Conservation (phyloP, 2,113 vertebrate genomes). For the Acanthochromis polyacanthus region DNA sequence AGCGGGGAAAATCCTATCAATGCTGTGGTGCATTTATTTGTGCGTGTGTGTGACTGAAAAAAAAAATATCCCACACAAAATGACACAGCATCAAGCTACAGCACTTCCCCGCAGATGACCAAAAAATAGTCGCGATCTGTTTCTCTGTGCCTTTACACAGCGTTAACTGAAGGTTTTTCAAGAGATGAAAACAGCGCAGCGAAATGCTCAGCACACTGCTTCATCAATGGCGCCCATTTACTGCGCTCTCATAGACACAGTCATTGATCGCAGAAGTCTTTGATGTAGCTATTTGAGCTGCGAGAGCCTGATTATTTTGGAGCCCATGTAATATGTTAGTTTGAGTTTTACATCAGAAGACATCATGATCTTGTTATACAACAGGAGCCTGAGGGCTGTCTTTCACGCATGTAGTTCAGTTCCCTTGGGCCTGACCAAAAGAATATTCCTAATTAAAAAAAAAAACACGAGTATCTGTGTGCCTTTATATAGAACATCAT, state of each 20-base stretch:
- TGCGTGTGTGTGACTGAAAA: not conserved
- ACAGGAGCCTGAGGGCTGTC: not conserved
- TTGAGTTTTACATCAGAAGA: conserved; percentile 31
- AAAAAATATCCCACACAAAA: conserved; percentile 11
- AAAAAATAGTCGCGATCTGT: not conserved
- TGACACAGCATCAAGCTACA: conserved; percentile 5
- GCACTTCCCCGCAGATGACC: not conserved
- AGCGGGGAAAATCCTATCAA: conserved; percentile 34
- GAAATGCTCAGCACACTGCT: not conserved
- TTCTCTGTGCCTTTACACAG: not conserved
- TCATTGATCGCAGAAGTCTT: conserved; percentile 35
- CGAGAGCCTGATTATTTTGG: conserved; percentile 10
- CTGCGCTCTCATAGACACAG: conserved; percentile 9
- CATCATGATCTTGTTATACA: not conserved
- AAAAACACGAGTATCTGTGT: not conserved
- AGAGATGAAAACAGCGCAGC: conserved; percentile 14
- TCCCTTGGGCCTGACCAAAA: conserved; percentile 8
- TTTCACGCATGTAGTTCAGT: not conserved
- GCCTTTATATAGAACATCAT: not conserved
- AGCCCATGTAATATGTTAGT: not conserved
- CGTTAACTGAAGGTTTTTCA: conserved; percentile 27
- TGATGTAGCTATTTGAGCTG: conserved; percentile 16
- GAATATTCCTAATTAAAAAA: no score
- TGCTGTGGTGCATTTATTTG: not conserved
- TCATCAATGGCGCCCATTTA: not conserved